phyloP scores from a whole-genome alignment of 1,140 invertebrate genomes.

The Drosophila miranda region DNA sequence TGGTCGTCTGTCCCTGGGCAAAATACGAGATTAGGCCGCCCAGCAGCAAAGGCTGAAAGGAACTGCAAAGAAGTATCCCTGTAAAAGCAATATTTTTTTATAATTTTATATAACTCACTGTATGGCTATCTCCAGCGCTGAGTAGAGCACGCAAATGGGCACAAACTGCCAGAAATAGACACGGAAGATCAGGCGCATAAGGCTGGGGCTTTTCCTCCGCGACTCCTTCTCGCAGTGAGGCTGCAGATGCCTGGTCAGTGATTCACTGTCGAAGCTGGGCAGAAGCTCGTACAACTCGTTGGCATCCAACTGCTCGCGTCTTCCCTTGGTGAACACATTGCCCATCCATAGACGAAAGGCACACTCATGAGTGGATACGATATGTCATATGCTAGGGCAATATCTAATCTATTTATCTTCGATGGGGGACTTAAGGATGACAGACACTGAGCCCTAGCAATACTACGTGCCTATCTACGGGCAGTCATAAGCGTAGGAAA shows the following conservation, averaged over 20 bases:
- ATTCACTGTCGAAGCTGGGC: constrained; percentile 81
- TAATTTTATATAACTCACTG: constrained; percentile 51
- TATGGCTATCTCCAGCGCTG: constrained; percentile 59
- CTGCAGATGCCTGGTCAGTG: constrained; percentile 83
- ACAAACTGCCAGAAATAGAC: constrained; percentile 83
- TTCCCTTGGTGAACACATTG: constrained; percentile 79
- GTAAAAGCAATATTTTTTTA: not conserved
- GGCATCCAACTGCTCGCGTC: constrained; percentile 77
- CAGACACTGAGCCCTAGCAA: constrained; percentile 16
- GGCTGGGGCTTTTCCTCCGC: constrained; percentile 82
- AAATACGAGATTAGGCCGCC: constrained; percentile 87
- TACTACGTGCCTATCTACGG: constrained; percentile 43
- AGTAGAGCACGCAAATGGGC: constrained; percentile 64
- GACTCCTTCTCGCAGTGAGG: constrained; percentile 84
- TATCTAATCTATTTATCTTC: constrained; percentile 47
- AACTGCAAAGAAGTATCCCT: constrained; percentile 65
- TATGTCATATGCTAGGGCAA: not conserved
- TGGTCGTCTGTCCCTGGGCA: constrained; percentile 64
- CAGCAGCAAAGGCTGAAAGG: constrained; percentile 85
- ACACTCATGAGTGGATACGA: constrained; percentile 14
- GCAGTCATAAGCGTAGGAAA: constrained; percentile 3
- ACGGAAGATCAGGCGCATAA: constrained; percentile 84
- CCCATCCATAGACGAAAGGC: constrained; percentile 59
- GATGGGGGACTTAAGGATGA: constrained; percentile 6
- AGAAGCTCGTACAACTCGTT: constrained; percentile 82